Percentiles rank a stretch among this genome's conserved stretches.
Conservation (phyloP, 2,888 invertebrate genomes). For the Microdon myrmicae region DNA sequence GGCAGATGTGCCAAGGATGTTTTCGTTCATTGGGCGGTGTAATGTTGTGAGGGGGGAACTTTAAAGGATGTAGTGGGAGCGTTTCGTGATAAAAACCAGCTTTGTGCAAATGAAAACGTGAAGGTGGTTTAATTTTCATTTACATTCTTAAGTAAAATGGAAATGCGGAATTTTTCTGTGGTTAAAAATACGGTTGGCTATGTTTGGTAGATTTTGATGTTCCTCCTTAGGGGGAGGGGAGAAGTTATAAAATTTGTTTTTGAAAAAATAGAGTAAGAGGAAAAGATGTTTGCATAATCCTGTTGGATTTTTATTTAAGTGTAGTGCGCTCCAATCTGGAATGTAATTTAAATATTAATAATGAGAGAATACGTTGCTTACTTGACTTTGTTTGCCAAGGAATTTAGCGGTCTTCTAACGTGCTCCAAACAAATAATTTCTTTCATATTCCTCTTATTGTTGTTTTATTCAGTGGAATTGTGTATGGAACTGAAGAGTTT, state of each 20-base stretch:
- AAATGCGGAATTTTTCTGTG: slow-evolving; percentile 45
- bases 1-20: slow-evolving; percentile 36
- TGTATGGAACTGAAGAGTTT: too few relatives aligned
- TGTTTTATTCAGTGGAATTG: too few relatives aligned
- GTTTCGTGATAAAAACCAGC: slow-evolving; percentile 30
- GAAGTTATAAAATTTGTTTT: slow-evolving; percentile 18
- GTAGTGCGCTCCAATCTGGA: neutral
- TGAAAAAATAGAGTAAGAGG: slow-evolving; percentile 11
- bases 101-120: slow-evolving; percentile 33
- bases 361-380: too few relatives aligned
- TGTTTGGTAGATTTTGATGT: slow-evolving; percentile 4
- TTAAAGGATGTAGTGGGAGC: neutral
- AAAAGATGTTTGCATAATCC: slow-evolving; percentile 37
- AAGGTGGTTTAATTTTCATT: slow-evolving; percentile 52
- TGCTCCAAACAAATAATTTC: too few relatives aligned
- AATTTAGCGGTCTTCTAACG: too few relatives aligned
- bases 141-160: slow-evolving; percentile 50
- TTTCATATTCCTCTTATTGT: too few relatives aligned
- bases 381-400: too few relatives aligned
- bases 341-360: too few relatives aligned
- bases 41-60: neutral
- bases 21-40: slow-evolving; percentile 4
- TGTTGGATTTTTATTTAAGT: slow-evolving; percentile 25
- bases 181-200: slow-evolving; percentile 33
- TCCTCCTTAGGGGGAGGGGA: neutral